These are phyloP conservation scores for Hartigia nigra DNA, from an alignment of 2,888 invertebrate species.

Conservation along the genomic window DNA sequence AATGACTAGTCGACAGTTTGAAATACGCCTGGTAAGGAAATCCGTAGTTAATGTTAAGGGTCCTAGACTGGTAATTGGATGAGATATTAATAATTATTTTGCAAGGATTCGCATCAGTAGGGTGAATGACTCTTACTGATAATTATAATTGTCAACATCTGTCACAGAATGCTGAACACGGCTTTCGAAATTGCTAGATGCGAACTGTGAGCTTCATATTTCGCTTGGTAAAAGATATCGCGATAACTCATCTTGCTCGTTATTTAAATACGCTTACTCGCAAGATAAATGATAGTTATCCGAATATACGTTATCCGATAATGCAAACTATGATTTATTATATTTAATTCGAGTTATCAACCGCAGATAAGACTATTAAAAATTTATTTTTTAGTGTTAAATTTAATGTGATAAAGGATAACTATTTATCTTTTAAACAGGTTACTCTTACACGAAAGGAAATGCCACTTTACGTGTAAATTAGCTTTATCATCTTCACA, in stretches of 20 bases:
- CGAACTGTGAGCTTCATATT: neutral
- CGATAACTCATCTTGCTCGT: neutral
- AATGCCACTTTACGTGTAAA: neutral
- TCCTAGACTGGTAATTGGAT: neutral
- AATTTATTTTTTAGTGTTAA: neutral
- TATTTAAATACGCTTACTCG: neutral
- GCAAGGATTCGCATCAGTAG: neutral
- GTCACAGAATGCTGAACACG: neutral
- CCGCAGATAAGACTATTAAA: neutral
- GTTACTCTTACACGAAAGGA: neutral
- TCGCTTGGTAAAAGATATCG: neutral
- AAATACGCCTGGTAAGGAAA: neutral
- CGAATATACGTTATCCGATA: neutral
- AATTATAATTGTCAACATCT: neutral
- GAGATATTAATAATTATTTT: neutral
- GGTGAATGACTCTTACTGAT: neutral
- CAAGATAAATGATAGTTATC: neutral
- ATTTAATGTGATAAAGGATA: neutral
- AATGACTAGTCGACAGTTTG: neutral
- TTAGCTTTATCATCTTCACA: neutral
- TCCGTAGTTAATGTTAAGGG: neutral
- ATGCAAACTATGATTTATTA: neutral
- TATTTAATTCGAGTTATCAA: neutral
- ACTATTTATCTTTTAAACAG: neutral
- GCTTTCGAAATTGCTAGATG: neutral